Percentiles rank a stretch among this genome's conserved stretches.
Evolutionary conservation across 2,888 invertebrate species (phyloP).

Genomic region (Colostygia pectinataria): DNA sequence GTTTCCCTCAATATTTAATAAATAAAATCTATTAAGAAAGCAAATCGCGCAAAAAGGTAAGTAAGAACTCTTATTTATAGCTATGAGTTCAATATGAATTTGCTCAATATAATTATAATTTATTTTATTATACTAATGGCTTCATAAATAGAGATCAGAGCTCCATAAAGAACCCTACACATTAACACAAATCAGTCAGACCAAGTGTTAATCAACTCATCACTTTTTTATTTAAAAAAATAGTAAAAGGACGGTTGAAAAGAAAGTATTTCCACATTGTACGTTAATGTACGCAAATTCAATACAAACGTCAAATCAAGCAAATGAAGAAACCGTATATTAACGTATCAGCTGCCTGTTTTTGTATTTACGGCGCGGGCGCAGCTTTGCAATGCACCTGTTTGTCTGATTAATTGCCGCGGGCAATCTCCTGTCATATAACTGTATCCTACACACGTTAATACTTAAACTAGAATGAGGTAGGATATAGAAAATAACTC

Average conservation of each 20-base stretch:
- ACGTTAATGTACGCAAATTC: conserved; percentile 30
- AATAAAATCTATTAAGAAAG: too few species aligned
- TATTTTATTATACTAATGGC: neutral
- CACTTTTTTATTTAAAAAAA: conserved; percentile 1
- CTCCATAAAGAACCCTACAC: conserved; percentile 5
- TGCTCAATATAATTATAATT: too few species aligned
- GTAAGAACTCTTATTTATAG: too few species aligned
- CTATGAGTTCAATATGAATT: too few species aligned
- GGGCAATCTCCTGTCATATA: conserved; percentile 65
- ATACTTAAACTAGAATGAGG: conserved; percentile 9
- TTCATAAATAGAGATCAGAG: neutral
- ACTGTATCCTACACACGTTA: conserved; percentile 51
- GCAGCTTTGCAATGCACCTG: conserved; percentile 74
- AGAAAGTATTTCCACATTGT: conserved; percentile 31
- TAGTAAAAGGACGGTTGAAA: conserved; percentile 29
- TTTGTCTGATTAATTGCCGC: conserved; percentile 71
- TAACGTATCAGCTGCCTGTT: conserved; percentile 54
- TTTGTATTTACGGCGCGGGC: conserved; percentile 53
- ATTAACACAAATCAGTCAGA: conserved; percentile 19
- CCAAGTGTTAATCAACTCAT: conserved; percentile 4
- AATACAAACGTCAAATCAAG: conserved; percentile 64
- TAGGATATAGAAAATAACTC: neutral
- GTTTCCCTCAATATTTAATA: too few species aligned
- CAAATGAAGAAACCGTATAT: conserved; percentile 41
- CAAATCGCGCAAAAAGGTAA: too few species aligned